Conservation (phyloP, 2,888 invertebrate species). For the Patella caerulea region DNA sequence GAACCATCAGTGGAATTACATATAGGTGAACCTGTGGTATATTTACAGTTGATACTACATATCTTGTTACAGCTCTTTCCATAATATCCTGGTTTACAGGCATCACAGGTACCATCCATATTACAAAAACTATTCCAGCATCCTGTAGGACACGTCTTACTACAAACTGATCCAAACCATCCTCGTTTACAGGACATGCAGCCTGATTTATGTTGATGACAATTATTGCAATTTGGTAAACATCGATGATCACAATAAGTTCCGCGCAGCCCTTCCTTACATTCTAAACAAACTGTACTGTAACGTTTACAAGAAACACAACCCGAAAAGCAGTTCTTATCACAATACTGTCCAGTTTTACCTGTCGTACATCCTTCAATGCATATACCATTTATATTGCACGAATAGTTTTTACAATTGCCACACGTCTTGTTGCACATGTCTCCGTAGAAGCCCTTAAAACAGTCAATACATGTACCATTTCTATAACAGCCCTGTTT, state of each 20-base stretch:
- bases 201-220: slow-evolving; percentile 16
- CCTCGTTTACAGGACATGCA: slow-evolving; percentile 39
- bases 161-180: slow-evolving; percentile 41
- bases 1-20: too few species aligned
- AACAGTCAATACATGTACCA: slow-evolving; percentile 31
- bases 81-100: background rate
- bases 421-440: slow-evolving; percentile 27
- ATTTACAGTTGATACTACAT: too few species aligned
- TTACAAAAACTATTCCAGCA: slow-evolving; percentile 10
- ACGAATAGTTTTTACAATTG: slow-evolving; percentile 31
- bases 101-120: slow-evolving; percentile 28
- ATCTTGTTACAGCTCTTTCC: too few species aligned
- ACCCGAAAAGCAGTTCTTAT: slow-evolving; percentile 30
- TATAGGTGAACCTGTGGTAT: too few species aligned
- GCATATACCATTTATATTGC: slow-evolving; percentile 1
- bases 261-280: too few species aligned
- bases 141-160: slow-evolving; percentile 23
- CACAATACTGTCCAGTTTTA: slow-evolving; percentile 5
- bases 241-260: background rate
- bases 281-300: too few species aligned
- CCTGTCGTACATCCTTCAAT: too few species aligned
- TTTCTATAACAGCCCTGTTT: background rate
- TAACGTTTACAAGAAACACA: slow-evolving; percentile 2
- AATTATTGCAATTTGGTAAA: slow-evolving; percentile 23
- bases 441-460: slow-evolving; percentile 21